Evolutionary conservation across 2,888 invertebrate species (phyloP), one percentile per base, ranked within the genome.

Genomic region (Andricus curvator): DNA sequence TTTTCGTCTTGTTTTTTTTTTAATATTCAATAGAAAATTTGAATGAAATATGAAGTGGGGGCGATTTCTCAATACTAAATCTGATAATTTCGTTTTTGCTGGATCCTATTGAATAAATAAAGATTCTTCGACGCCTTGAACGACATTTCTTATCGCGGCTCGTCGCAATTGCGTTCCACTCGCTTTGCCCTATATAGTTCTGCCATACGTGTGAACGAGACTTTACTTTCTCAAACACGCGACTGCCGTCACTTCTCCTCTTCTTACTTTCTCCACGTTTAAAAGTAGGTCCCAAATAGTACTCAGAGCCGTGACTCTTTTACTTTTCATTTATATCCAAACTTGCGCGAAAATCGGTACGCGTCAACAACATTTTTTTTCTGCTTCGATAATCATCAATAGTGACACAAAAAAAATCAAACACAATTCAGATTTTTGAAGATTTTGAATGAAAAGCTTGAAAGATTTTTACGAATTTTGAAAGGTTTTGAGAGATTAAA

Each of bases 231-330:
- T 88, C 90, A 86, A 90, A 85, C 87, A 87, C 88, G 88, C 88
- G 88, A 88, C 86, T 85, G 85, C 85, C 86, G 86, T 85, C 88
- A 84, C 85, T 85, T 86, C 85, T 86, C 84, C 84, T 87, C 86
- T 86, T 90, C 88, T 89, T 90, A 90, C 90, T 90, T 90, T 90
- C 89, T 90, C 89, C 88, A 83, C 84, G 88, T 85, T 86, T 84
- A 91, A 90, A 92, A 91, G 92, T 92, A 92, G 92, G 92, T 90
- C 90, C 89, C 89, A 88, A 91, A 91, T 90, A 89, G 88, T 86
- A 86, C 87, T 74, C 20, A 87, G 86, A 87, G 84, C 83, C 80
- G 60, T 80, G 76, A n/a, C 77, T 66, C 66, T 56, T 64, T 77
- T 74, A 56, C 74, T 74, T 74, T 74, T 74, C 74, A 74, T 74